Base-by-base conservation (phyloP, 2,888 invertebrate genomes). In the Aelia acuminata region DNA sequence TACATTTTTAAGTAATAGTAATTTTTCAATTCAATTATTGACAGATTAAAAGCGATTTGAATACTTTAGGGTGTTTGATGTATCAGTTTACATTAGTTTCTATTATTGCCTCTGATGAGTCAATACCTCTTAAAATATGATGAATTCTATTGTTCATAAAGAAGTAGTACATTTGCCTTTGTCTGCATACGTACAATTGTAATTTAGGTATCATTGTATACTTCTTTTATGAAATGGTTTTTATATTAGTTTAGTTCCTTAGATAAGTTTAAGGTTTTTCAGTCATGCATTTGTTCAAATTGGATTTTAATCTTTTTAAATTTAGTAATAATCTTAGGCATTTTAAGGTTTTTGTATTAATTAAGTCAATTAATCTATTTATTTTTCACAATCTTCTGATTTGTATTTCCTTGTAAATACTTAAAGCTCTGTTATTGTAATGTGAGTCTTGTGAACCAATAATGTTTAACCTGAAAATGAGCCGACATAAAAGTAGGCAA, bases 51-150 rank as follows among this genome's bases (percentile, higher is more conserved):
- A 63, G 63, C 15, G 31, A 31, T 63, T 5, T 63, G 5, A 31
- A 31, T 26, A 18, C 31, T 31, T 31, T 63, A 63, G 31, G n/a
- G 31, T 31, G 31, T 31, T 1, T 63, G 63, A 31, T 63, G 31
- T 15, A 63, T 63, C 63, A 63, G 63, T 63, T 63, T 63, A 31
- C 63, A 63, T 63, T 63, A 31, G 31, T 63, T 63, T 35, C 63
- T 63, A 63, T 63, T 63, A 31, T 63, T 63, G 63, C 63, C 63
- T 31, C 63, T 4, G 31, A 35, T 63, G 63, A 63, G 63, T 63
- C 63, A 63, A 63, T 63, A 31, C 63, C 31, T 63, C 31, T 63
- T 63, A 18, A 63, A 63, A 63, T 31, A 18, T 63, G 20, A 63
- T 63, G n/a, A 57, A 57, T 63, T 63, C 63, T 31, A 63, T 31